Conservation (phyloP, 2,888 invertebrate genomes). For the Himalopsyche japonica region DNA sequence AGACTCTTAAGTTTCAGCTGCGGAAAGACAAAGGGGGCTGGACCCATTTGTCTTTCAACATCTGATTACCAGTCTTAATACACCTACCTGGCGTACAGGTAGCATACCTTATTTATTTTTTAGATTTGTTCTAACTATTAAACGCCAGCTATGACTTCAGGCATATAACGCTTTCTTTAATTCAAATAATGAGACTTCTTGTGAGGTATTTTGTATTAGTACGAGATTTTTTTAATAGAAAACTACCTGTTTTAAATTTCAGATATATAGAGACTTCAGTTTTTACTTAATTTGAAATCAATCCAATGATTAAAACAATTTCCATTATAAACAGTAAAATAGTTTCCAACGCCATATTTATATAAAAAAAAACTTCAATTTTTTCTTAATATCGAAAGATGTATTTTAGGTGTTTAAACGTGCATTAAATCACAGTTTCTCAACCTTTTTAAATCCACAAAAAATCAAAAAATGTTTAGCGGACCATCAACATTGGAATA, state of each 20-base stretch:
- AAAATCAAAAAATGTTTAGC: too few relatives aligned
- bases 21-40: slow-evolving; percentile 1
- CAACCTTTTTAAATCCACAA: too few relatives aligned
- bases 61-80: slow-evolving; percentile 27
- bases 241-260: not conserved
- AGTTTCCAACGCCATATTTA: too few relatives aligned
- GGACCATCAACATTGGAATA: too few relatives aligned
- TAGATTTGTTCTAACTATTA: not conserved
- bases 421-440: too few relatives aligned
- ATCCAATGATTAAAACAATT: too few relatives aligned
- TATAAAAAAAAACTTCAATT: too few relatives aligned
- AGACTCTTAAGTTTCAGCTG: not conserved
- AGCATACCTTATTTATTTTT: not conserved
- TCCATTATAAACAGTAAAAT: too few relatives aligned
- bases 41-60: slow-evolving; percentile 33
- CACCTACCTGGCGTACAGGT: slow-evolving; percentile 16
- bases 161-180: not conserved
- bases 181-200: not conserved
- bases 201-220: not conserved
- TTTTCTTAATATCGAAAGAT: too few relatives aligned
- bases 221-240: not conserved
- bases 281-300: too few relatives aligned
- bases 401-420: too few relatives aligned
- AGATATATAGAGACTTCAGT: not conserved
- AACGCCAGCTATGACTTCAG: not conserved